Evolutionary conservation across 2,888 invertebrate species (phyloP), one percentile per base, ranked within the genome.

Genomic region (Globia sparganii): DNA sequence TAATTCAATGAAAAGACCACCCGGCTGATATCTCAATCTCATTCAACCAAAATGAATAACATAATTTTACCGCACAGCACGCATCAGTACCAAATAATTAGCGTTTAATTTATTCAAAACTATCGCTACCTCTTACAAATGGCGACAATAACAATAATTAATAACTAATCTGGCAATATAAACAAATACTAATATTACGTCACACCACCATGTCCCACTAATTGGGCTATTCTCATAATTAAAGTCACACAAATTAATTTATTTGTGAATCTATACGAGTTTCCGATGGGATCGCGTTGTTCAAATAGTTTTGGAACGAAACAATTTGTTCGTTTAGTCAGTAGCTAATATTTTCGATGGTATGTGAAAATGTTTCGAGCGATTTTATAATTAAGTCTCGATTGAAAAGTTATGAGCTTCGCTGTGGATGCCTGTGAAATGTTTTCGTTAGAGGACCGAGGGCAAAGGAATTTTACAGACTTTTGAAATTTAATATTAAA

Each of bases 161-260:
- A 43, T 79, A 85, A 75, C 68, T 77, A 65, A 87, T 72, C 72
- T 53, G 53, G 46, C 62, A 61, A 66, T 72, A 74, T 40, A 85
- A 72, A 74, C 74, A 78, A 76, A 81, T 67, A 80, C 68, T 75
- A 72, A 77, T 72, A 62, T 83, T 58, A 85, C 83, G 83, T 85
- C 88, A 87, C 85, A 87, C 87, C 83, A 86, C 89, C 87, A 83
- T 87, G 89, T 90, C 82, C 74, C 53, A 91, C 93, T 94, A 94
- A 94, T 94, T 94, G 92, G 94, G 78, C 89, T 91, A 89, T 91
- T 93, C 90, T 93, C 92, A 91, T 92, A 91, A 90, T 90, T 91
- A 92, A 93, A 90, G 92, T 94, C 91, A 88, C 89, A 87, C 90
- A 93, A 94, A 95, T 94, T 93, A 94, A 96, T 95, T 95, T 93